These are phyloP conservation scores for Halcyon malimbica DNA, from an alignment of 2,113 vertebrate species.

Conservation along the genomic window DNA sequence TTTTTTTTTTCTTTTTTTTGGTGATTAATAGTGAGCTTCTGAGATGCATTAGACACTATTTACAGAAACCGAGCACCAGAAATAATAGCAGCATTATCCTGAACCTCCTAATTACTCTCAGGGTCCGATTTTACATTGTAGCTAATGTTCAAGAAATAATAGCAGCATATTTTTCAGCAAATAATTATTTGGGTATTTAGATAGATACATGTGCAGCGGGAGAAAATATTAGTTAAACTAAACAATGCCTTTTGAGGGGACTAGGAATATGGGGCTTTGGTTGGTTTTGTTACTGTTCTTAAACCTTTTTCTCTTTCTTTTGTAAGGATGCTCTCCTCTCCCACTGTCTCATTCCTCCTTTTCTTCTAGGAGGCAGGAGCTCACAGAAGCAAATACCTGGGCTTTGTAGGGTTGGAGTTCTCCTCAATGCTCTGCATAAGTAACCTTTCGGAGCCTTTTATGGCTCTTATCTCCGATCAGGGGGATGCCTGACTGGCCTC, in stretches of 20 bases:
- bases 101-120: constrained; percentile 63
- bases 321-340: neutral
- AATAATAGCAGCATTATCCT: constrained; percentile 64
- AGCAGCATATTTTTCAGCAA: constrained; percentile 39
- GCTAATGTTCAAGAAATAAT: constrained; percentile 54
- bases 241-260: neutral
- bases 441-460: neutral
- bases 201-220: neutral
- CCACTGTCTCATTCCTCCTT: neutral
- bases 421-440: neutral
- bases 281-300: neutral
- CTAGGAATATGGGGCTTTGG: neutral
- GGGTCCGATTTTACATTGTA: constrained; percentile 46
- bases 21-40: constrained; percentile 58
- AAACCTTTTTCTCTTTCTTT: neutral
- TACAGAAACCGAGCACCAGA: constrained; percentile 43
- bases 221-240: constrained; percentile 16
- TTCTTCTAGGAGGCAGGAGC: neutral
- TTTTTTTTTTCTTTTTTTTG: neutral
- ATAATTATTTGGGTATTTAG: constrained; percentile 49
- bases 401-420: neutral
- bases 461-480: neutral
- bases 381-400: neutral
- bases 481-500: neutral
- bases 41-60: constrained; percentile 59